Conservation (phyloP, 2,888 invertebrate species). For the Cheilosia impressa region DNA sequence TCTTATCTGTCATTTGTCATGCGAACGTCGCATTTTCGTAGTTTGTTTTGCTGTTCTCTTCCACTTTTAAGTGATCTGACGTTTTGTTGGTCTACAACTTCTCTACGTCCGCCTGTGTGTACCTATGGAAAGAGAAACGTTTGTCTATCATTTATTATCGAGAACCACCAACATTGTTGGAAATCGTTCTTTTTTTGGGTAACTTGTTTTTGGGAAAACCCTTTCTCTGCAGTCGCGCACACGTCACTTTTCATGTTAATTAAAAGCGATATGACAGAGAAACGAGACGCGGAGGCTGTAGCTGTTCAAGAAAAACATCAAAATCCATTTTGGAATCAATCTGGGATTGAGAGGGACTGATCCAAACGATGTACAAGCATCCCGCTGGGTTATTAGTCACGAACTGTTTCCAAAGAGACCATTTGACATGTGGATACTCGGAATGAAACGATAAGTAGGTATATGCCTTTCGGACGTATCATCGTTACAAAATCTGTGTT, state of each 20-base stretch:
- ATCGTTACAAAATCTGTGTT: slow-evolving; percentile 30
- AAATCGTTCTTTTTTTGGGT: slow-evolving; percentile 6
- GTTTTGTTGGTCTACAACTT: slow-evolving; percentile 10
- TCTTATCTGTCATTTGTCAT: slow-evolving; percentile 81
- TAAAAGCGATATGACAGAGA: slow-evolving; percentile 63
- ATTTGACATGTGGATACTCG: slow-evolving; percentile 21
- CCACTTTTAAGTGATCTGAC: slow-evolving; percentile 17
- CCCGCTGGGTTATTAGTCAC: slow-evolving; percentile 83
- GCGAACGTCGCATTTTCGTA: slow-evolving; percentile 20
- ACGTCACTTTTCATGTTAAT: slow-evolving; percentile 72
- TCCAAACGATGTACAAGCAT: slow-evolving; percentile 41
- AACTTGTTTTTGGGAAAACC: slow-evolving; percentile 34
- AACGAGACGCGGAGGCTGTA: slow-evolving; percentile 3
- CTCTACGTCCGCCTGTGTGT: background rate
- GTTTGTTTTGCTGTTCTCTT: slow-evolving; percentile 48
- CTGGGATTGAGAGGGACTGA: slow-evolving; percentile 72
- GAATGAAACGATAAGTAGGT: slow-evolving; percentile 12
- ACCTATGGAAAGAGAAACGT: background rate
- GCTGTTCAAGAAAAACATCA: slow-evolving; percentile 73
- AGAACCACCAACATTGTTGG: slow-evolving; percentile 44
- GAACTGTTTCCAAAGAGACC: slow-evolving; percentile 76
- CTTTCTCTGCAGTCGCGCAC: slow-evolving; percentile 32
- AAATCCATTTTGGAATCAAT: slow-evolving; percentile 76
- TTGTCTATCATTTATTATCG: slow-evolving; percentile 63
- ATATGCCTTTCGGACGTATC: slow-evolving; percentile 6